Base-by-base conservation (phyloP, 2,113 vertebrate species). In the Aphelocoma coerulescens region DNA sequence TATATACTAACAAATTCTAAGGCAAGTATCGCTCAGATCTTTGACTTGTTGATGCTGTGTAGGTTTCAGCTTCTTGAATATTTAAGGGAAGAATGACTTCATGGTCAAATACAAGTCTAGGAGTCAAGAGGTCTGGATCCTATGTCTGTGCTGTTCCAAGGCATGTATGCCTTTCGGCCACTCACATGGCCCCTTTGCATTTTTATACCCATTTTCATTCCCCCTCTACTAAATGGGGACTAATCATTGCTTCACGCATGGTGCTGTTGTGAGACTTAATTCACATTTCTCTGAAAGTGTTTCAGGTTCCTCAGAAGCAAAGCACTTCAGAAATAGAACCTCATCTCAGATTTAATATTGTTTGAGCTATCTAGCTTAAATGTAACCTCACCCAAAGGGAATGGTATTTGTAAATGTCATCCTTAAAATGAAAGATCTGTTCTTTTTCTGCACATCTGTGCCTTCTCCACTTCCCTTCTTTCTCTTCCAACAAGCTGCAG, bases 391-490 rank as follows among this genome's bases (percentile, higher is more conserved):
- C 73, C 69, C 81, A 96, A 83, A 88, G 85, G 79, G 84, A 77
- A 83, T 54, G 66, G 24, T 82, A 88, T 94, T 95, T 95, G 78
- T 69, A 96, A 95, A 97, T 89, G 80, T 85, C 85, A 92, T 91
- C 68, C 62, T 93, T 81, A 63, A 81, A 93, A 91, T 57, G 58
- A 93, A 92, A 96, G 96, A 93, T 69, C 46, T 83, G n/a, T 69
- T 85, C 58, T 59, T 89, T 91, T 96, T 91, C 83, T 87, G 51
- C 10, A 39, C 46, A 23, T n/a, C 21, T 27, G 26, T 69, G 83
- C 35, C 28, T 92, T 91, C 59, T 66, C 57, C 35, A 52, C 57
- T 86, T 90, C 78, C 28, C 74, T 79, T 82, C 68, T 80, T 89
- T 73, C 58, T 67, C 65, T 65, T 68, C 68, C 68, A 79, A 54